Evolutionary conservation across 2,797 vertebrate species (phyloP).

Genomic region (Geotria australis): DNA sequence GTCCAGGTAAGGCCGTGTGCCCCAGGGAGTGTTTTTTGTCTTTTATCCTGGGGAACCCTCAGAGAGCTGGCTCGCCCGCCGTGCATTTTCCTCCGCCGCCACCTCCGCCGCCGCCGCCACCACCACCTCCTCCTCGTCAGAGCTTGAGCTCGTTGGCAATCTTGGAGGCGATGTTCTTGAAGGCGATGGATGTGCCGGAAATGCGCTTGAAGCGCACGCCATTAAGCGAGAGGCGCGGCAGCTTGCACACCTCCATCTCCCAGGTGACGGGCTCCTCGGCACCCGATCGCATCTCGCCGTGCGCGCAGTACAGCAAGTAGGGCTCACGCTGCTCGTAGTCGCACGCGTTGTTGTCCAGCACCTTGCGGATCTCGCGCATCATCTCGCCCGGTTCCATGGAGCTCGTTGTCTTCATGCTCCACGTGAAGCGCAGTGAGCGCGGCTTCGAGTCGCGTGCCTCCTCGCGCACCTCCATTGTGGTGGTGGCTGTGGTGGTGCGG

Average conservation of each 20-base stretch:
- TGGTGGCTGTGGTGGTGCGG: too few relatives aligned
- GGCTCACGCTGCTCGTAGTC: conserved; percentile 85
- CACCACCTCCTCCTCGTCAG: conserved; percentile 29
- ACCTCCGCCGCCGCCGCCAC: too few relatives aligned
- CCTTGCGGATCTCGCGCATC: conserved; percentile 92
- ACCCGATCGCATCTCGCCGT: conserved; percentile 34
- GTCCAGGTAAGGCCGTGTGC: too few relatives aligned
- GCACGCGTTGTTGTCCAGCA: conserved; percentile 76
- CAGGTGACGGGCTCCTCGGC: conserved; percentile 78
- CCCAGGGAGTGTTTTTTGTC: too few relatives aligned
- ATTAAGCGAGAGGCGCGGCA: conserved; percentile 74
- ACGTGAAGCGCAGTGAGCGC: conserved; percentile 62
- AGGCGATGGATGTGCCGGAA: conserved; percentile 87
- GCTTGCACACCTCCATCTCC: conserved; percentile 97
- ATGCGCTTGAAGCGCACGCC: conserved; percentile 94
- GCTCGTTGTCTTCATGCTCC: conserved; percentile 97
- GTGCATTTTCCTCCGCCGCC: too few relatives aligned
- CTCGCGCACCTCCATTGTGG: conserved; percentile 34
- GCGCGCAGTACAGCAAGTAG: conserved; percentile 85
- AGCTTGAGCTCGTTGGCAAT: conserved; percentile 95
- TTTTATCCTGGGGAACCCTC: too few relatives aligned
- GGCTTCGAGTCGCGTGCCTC: conserved; percentile 71
- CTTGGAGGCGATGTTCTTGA: conserved; percentile 97
- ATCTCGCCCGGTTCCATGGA: conserved; percentile 90
- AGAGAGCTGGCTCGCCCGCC: too few relatives aligned